Percentiles rank a stretch among this genome's conserved stretches.
Conservation (phyloP, 2,888 invertebrate genomes). For the Anticlea derivata region DNA sequence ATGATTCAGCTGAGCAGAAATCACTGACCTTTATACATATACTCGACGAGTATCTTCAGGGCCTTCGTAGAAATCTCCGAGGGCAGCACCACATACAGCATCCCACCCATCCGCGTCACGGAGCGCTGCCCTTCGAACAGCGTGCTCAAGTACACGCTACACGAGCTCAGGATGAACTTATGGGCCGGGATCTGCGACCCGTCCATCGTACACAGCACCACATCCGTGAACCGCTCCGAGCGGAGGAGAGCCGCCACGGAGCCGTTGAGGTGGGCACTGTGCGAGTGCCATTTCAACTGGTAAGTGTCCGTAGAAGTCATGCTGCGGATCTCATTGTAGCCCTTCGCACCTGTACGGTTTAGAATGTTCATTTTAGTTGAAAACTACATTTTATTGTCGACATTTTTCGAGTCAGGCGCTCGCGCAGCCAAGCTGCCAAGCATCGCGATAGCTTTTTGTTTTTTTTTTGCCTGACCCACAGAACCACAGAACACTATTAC, state of each 20-base stretch:
- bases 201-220: slow-evolving; percentile 90
- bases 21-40: slow-evolving; percentile 89
- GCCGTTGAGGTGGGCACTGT: slow-evolving; percentile 91
- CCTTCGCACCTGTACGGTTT: slow-evolving; percentile 25
- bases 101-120: slow-evolving; percentile 75
- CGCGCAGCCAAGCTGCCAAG: slow-evolving; percentile 10
- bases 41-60: slow-evolving; percentile 91
- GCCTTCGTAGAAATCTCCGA: slow-evolving; percentile 92
- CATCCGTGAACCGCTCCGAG: slow-evolving; percentile 92
- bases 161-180: slow-evolving; percentile 92
- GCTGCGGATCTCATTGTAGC: slow-evolving; percentile 40
- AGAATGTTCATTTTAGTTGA: not conserved
- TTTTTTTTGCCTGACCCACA: not conserved
- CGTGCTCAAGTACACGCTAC: slow-evolving; percentile 84
- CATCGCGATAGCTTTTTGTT: not conserved
- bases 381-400: not conserved
- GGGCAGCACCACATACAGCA: slow-evolving; percentile 89
- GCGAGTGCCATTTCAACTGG: slow-evolving; percentile 95
- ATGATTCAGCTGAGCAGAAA: not conserved
- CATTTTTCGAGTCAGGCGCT: slow-evolving; percentile 3
- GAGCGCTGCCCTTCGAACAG: slow-evolving; percentile 78
- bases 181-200: slow-evolving; percentile 93
- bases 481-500: too few species aligned
- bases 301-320: slow-evolving; percentile 89
- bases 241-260: slow-evolving; percentile 91